Percentiles rank a stretch among this genome's conserved stretches.
These are phyloP conservation scores for Macroteleia sp. DNA, from an alignment of 2,888 invertebrate species.

Conservation along the genomic window DNA sequence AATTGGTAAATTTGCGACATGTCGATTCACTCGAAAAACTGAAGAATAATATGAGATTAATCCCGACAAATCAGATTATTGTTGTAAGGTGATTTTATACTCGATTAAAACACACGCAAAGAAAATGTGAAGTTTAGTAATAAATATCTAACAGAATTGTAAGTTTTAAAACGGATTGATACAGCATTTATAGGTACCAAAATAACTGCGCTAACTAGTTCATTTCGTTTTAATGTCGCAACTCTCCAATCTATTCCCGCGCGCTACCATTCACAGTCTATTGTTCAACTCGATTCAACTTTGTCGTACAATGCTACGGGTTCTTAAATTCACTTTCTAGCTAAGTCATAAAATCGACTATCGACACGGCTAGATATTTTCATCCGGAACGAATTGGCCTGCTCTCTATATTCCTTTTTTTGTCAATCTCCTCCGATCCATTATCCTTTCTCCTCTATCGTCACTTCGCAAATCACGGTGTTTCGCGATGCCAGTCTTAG, in stretches of 20 bases:
- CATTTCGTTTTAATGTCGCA: conserved; percentile 30
- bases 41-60: too few relatives aligned
- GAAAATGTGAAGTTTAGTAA: too few relatives aligned
- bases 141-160: too few relatives aligned
- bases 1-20: too few relatives aligned
- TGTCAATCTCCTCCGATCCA: conserved; percentile 49
- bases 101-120: too few relatives aligned
- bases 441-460: conserved; percentile 56
- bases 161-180: too few relatives aligned
- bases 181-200: too few relatives aligned
- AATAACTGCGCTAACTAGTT: too few relatives aligned
- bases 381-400: conserved; percentile 71
- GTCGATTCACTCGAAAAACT: too few relatives aligned
- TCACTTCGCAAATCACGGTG: conserved; percentile 49
- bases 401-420: conserved; percentile 61
- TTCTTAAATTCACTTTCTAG: conserved; percentile 81
- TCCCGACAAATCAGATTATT: too few relatives aligned
- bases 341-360: conserved; percentile 67
- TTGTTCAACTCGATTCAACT: conserved; percentile 40
- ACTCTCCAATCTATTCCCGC: conserved; percentile 32
- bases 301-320: conserved; percentile 57
- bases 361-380: conserved; percentile 73
- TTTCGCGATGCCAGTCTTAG: conserved; percentile 43
- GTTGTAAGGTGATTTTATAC: too few relatives aligned
- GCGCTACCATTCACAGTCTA: conserved; percentile 20